A percentile compares a stretch with the other conserved stretches of the same genome.
Conservation (phyloP, 1,140 invertebrate species). For the Drosophila eugracilis region DNA sequence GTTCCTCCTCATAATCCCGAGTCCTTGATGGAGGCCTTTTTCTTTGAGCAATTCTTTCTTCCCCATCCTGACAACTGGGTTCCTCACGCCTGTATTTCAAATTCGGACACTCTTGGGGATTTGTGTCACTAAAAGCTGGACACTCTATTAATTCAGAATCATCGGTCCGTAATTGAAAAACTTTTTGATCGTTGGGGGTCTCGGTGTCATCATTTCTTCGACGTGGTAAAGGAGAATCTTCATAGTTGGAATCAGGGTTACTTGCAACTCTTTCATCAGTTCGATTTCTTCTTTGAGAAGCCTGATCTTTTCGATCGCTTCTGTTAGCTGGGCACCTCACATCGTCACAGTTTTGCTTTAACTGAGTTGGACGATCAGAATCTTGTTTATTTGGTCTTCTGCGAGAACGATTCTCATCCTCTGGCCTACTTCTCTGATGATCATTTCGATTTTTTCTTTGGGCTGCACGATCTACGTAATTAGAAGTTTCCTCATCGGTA, state of each 20-base stretch:
- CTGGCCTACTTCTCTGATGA: background rate
- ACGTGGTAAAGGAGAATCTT: background rate
- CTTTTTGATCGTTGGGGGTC: background rate
- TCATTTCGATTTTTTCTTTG: background rate
- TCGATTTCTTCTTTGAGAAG: background rate
- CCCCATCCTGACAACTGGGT: background rate
- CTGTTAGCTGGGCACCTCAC: background rate
- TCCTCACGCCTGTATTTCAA: no score
- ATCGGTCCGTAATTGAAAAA: background rate
- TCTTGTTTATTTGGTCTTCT: background rate
- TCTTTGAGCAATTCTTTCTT: background rate
- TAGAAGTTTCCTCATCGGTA: background rate
- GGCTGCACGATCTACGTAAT: background rate
- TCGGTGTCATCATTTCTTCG: background rate
- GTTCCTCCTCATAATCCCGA: background rate
- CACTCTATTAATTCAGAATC: background rate
- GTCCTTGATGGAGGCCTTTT: background rate
- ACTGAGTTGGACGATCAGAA: background rate
- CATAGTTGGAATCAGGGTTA: slow-evolving; percentile 9
- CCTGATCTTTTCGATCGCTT: background rate
- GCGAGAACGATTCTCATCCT: background rate
- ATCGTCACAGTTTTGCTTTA: background rate
- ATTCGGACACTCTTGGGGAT: background rate
- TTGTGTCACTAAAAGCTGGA: background rate
- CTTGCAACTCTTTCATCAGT: background rate